Base-by-base conservation (phyloP, 1,140 invertebrate species). In the Dendroctonus valens region DNA sequence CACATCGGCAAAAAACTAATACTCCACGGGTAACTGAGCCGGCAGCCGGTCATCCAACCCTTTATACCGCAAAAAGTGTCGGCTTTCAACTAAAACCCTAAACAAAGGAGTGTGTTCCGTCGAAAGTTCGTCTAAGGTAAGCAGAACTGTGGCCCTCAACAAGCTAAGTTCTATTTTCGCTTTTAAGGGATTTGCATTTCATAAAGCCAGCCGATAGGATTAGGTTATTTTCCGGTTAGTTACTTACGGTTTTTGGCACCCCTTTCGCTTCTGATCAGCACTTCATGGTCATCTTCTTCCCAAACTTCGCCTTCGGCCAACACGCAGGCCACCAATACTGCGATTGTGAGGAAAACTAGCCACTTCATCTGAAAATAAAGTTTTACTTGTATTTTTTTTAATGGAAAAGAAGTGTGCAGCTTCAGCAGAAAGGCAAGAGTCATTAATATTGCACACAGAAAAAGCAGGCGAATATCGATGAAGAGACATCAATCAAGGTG, bases 261-360 rank as follows among this genome's bases (percentile, higher is more conserved):
- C 50, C 90, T 83, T 76, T 88, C 86, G 70, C 83, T 89, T 68
- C 90, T 84, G 70, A 91, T 88, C 67, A 91, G 84, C 37, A 90
- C 84, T 77, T 91, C 89, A 74, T 87, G 87, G 72, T 90, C 88
- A 69, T 84, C 83, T 69, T 90, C 88, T 75, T 90, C 88, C 83
- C 85, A 87, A 38, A 86, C 82, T 72, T 87, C 85, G 4, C 82
- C 83, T 59, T 82, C 83, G 12, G 80, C 83, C 26, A 77, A 71
- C 0, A 80, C 79, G 44, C 83, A 70, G 57, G 79, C 75, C 26
- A 83, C 66, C 50, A 81, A 73, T 5, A 80, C 76, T 12, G 78
- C 76, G 51, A 83, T 67, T 2, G 59, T 58, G 74, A 77, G 79
- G 73, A 81, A 68, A 71, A 78, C 70, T 71, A 81, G 67, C 78